These are phyloP conservation scores for Menidia menidia DNA, from an alignment of 2,797 vertebrate genomes.

Conservation along the genomic window DNA sequence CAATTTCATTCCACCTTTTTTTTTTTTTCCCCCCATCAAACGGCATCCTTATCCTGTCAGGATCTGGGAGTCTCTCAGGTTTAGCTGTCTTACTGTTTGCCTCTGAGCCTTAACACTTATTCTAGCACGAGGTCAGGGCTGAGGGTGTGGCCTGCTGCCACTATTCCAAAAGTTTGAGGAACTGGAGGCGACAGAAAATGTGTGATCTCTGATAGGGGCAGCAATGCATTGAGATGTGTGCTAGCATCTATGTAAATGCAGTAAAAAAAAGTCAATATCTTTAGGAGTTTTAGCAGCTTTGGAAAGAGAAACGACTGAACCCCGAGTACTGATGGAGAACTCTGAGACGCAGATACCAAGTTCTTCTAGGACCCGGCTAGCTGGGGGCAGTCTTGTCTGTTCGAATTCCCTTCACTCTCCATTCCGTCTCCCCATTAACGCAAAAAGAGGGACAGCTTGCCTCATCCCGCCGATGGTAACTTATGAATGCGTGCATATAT, in stretches of 20 bases:
- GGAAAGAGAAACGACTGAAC: not conserved
- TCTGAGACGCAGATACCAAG: conserved; percentile 33
- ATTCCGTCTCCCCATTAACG: not conserved
- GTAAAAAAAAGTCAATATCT: too few species aligned
- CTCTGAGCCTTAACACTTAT: not conserved
- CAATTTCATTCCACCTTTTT: not conserved
- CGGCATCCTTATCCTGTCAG: not conserved
- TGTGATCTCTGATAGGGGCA: not conserved
- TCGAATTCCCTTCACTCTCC: conserved; percentile 5
- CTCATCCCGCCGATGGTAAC: conserved; percentile 51
- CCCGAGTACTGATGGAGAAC: conserved; percentile 23
- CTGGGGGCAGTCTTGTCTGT: conserved; percentile 26
- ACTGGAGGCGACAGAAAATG: not conserved
- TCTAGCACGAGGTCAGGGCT: not conserved
- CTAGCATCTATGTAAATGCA: too few species aligned
- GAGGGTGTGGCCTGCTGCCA: not conserved
- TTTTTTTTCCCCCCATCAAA: not conserved
- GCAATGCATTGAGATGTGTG: not conserved
- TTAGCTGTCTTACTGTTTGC: conserved; percentile 1
- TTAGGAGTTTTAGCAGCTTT: too few species aligned
- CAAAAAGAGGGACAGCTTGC: conserved; percentile 25
- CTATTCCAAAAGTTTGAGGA: not conserved
- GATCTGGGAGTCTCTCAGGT: not conserved
- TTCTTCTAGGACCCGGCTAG: conserved; percentile 31
- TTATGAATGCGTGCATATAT: conserved; percentile 46